Evolutionary conservation across 2,888 invertebrate species (phyloP).

Genomic region (Teleiodes luculella): DNA sequence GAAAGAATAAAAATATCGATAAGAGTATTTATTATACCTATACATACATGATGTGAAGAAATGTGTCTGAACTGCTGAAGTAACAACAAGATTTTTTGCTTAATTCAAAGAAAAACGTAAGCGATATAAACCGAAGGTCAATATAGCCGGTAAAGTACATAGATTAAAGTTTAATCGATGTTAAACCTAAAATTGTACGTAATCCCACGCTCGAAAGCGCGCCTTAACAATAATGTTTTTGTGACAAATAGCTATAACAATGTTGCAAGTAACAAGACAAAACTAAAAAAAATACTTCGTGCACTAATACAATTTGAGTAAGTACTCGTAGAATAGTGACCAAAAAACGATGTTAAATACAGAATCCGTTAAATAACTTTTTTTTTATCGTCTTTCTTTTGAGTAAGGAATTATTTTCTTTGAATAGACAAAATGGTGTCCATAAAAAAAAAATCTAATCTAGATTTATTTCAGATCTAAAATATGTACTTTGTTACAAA

Average conservation of each 20-base stretch:
- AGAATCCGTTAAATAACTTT: too few species aligned
- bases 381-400: too few species aligned
- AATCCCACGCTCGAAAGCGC: slow-evolving; percentile 68
- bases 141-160: slow-evolving; percentile 59
- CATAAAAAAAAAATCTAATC: too few species aligned
- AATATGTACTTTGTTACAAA: too few species aligned
- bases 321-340: too few species aligned
- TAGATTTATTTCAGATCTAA: too few species aligned
- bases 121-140: slow-evolving; percentile 59
- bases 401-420: neutral
- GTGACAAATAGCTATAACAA: slow-evolving; percentile 24
- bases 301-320: neutral
- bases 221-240: slow-evolving; percentile 62
- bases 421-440: too few species aligned
- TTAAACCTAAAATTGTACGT: slow-evolving; percentile 53
- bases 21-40: too few species aligned
- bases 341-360: too few species aligned
- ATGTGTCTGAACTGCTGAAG: too few species aligned
- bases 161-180: slow-evolving; percentile 60
- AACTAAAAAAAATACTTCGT: neutral
- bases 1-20: too few species aligned
- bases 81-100: slow-evolving; percentile 5
- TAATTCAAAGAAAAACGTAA: slow-evolving; percentile 27
- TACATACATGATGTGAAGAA: too few species aligned
- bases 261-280: neutral